Conservation (phyloP, 2,797 vertebrate species). For the Sylvia borin region DNA sequence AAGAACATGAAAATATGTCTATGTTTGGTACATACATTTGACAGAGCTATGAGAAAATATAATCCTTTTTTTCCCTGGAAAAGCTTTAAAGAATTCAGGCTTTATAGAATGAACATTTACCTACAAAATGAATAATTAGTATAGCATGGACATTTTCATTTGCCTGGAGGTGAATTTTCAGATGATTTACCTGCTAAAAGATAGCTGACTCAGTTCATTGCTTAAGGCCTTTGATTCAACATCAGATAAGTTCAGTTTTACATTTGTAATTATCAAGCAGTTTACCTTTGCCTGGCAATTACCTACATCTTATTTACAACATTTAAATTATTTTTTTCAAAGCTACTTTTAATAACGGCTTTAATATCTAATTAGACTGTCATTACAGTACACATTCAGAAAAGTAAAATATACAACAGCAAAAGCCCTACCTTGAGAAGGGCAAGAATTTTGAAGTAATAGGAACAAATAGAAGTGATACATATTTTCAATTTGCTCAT, state of each 20-base stretch:
- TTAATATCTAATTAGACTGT: slow-evolving; percentile 38
- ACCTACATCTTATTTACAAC: background rate
- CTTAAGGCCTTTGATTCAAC: background rate
- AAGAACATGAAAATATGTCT: background rate
- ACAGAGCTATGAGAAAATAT: background rate
- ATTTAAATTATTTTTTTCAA: slow-evolving; percentile 14
- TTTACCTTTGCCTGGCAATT: background rate
- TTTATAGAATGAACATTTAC: background rate
- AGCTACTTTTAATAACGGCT: background rate
- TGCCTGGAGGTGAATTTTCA: background rate
- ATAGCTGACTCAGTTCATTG: background rate
- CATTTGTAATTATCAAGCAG: background rate
- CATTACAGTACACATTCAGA: slow-evolving; percentile 44
- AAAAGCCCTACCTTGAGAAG: slow-evolving; percentile 45
- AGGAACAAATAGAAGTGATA: slow-evolving; percentile 52
- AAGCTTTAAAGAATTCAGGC: background rate
- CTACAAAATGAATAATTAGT: background rate
- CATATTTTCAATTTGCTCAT: slow-evolving; percentile 60
- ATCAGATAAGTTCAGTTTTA: background rate
- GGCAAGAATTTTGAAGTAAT: slow-evolving; percentile 39
- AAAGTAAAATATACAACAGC: slow-evolving; percentile 20
- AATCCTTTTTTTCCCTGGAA: background rate
- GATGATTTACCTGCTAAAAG: background rate
- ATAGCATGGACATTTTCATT: background rate
- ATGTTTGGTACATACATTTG: background rate